Evolutionary conservation across 2,888 invertebrate species (phyloP).

Genomic region (Bellardia bayeri): DNA sequence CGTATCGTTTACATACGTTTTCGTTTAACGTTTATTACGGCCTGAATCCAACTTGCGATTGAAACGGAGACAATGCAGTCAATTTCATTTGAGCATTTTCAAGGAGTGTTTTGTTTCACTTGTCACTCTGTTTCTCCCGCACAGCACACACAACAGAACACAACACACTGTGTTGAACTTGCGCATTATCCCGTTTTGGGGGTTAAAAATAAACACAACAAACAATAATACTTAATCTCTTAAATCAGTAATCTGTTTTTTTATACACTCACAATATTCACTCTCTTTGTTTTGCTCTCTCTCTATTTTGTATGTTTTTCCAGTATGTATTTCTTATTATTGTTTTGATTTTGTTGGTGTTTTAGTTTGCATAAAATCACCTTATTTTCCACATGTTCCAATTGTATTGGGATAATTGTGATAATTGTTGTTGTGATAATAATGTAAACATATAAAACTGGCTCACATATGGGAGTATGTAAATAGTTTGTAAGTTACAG

Average conservation of each 20-base stretch:
- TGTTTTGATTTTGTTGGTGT: slow-evolving; percentile 29
- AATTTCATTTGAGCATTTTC: slow-evolving; percentile 62
- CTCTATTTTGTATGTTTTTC: not conserved
- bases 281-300: slow-evolving; percentile 2
- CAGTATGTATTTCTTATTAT: slow-evolving; percentile 28
- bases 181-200: slow-evolving; percentile 59
- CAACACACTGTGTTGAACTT: slow-evolving; percentile 67
- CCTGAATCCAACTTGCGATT: slow-evolving; percentile 74
- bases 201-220: slow-evolving; percentile 42
- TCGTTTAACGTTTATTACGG: slow-evolving; percentile 72
- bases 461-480: not conserved
- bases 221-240: slow-evolving; percentile 40
- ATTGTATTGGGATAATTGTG: not conserved
- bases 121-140: slow-evolving; percentile 59
- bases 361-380: slow-evolving; percentile 37
- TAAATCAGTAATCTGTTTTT: slow-evolving; percentile 29
- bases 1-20: slow-evolving; percentile 58
- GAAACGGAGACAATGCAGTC: slow-evolving; percentile 66
- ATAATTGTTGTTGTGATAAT: not conserved
- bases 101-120: slow-evolving; percentile 72
- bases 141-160: slow-evolving; percentile 12
- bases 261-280: not conserved
- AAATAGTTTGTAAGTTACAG: not conserved
- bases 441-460: not conserved
- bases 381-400: slow-evolving; percentile 53